A percentile compares a stretch with the other conserved stretches of the same genome.
These are phyloP conservation scores for Ariolimax columbianus DNA, from an alignment of 2,888 invertebrate species.

Conservation along the genomic window DNA sequence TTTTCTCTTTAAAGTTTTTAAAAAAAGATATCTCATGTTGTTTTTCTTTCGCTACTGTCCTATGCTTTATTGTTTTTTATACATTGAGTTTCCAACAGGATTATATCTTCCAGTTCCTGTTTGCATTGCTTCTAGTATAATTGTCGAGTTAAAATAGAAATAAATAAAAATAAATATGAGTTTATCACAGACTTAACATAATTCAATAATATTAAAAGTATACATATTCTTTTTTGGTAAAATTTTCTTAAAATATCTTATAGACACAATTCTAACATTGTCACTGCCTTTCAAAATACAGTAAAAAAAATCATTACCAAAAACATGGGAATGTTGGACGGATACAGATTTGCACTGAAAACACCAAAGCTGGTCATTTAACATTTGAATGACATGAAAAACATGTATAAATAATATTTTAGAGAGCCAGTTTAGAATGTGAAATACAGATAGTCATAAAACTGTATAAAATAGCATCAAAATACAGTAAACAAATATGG, in stretches of 20 bases:
- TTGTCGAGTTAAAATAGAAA: not conserved
- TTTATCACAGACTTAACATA: not conserved
- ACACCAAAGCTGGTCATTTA: not conserved
- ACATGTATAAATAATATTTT: not conserved
- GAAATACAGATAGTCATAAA: not conserved
- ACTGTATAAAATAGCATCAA: not conserved
- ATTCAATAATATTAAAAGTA: not conserved
- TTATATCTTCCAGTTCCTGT: too few relatives aligned
- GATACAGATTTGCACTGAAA: not conserved
- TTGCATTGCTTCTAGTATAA: not conserved
- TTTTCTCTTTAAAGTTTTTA: too few relatives aligned
- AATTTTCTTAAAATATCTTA: not conserved
- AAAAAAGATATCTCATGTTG: too few relatives aligned
- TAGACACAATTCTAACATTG: not conserved
- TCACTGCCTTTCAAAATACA: not conserved
- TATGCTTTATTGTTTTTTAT: too few relatives aligned
- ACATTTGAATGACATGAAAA: not conserved
- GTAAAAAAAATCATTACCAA: not conserved
- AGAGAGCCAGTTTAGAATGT: not conserved
- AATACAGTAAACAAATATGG: not conserved
- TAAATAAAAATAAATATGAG: not conserved
- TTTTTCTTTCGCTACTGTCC: too few relatives aligned
- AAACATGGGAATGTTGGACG: slow-evolving; percentile 2
- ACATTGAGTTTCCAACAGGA: too few relatives aligned
- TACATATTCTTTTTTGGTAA: not conserved